These are phyloP conservation scores for Sander vitreus DNA, from an alignment of 2,113 vertebrate species.

Conservation along the genomic window DNA sequence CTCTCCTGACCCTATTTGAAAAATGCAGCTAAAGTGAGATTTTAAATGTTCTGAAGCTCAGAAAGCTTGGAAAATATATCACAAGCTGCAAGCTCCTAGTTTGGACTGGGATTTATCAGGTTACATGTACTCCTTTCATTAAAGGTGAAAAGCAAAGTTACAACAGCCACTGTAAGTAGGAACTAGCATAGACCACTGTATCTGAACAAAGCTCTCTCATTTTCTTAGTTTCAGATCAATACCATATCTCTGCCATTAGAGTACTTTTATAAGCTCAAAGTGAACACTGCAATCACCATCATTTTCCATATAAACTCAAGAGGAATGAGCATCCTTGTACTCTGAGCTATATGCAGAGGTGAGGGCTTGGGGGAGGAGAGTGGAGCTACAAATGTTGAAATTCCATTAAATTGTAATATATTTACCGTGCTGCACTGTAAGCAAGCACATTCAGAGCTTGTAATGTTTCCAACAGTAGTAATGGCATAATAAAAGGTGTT, in stretches of 20 bases:
- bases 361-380: neutral
- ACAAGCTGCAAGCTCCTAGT: neutral
- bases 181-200: neutral
- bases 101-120: neutral
- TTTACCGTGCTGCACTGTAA: neutral
- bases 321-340: conserved; percentile 2
- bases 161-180: too few species aligned
- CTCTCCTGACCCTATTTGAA: conserved; percentile 3
- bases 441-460: neutral
- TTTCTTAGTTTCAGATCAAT: neutral
- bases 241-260: neutral
- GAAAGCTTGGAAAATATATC: neutral
- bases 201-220: conserved; percentile 7
- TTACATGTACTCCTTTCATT: neutral
- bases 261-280: neutral
- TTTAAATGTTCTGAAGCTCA: neutral
- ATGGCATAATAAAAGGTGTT: neutral
- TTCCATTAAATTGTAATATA: neutral
- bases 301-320: conserved; percentile 17
- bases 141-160: neutral
- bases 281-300: conserved; percentile 4
- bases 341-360: neutral
- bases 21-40: neutral
- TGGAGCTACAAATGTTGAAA: conserved; percentile 2
- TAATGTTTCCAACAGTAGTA: neutral